These are phyloP conservation scores for Drosophila borealis DNA, from an alignment of 2,888 invertebrate species.

Conservation along the genomic window DNA sequence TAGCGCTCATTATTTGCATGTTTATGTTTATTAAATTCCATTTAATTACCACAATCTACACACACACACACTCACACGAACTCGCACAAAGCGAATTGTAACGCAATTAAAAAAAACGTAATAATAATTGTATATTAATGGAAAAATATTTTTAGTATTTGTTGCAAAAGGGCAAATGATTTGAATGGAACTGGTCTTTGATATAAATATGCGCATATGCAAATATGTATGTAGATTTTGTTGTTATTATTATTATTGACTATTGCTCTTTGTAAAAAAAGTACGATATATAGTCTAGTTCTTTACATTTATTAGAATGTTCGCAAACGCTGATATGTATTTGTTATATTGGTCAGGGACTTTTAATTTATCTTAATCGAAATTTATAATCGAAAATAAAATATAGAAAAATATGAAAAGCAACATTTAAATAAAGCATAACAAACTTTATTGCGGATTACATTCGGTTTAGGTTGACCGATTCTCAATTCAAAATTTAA, in stretches of 20 bases:
- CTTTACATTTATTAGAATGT: conserved; percentile 22
- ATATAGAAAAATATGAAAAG: background rate
- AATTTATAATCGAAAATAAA: background rate
- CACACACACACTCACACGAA: conserved; percentile 25
- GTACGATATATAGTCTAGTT: background rate
- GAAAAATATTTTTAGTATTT: conserved; percentile 42
- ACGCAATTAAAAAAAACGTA: conserved; percentile 33
- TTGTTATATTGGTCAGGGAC: conserved; percentile 8
- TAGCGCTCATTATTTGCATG: conserved; percentile 74
- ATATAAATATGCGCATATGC: background rate
- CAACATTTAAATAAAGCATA: background rate
- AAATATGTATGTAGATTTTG: conserved; percentile 17
- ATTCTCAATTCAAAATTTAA: no score
- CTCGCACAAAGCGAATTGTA: conserved; percentile 31
- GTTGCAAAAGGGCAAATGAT: conserved; percentile 42
- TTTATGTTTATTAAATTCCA: conserved; percentile 80
- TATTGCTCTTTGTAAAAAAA: conserved; percentile 13
- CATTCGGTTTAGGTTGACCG: background rate
- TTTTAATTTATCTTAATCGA: background rate
- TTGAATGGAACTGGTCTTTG: conserved; percentile 33
- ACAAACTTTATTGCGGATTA: background rate
- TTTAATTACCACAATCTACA: conserved; percentile 69
- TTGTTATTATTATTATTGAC: conserved; percentile 8
- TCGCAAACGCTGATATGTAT: background rate
- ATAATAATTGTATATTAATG: conserved; percentile 66